A percentile compares a stretch with the other conserved stretches of the same genome.
These are phyloP conservation scores for Druon quercuslanigerum DNA, from an alignment of 1,140 invertebrate genomes.

Conservation along the genomic window DNA sequence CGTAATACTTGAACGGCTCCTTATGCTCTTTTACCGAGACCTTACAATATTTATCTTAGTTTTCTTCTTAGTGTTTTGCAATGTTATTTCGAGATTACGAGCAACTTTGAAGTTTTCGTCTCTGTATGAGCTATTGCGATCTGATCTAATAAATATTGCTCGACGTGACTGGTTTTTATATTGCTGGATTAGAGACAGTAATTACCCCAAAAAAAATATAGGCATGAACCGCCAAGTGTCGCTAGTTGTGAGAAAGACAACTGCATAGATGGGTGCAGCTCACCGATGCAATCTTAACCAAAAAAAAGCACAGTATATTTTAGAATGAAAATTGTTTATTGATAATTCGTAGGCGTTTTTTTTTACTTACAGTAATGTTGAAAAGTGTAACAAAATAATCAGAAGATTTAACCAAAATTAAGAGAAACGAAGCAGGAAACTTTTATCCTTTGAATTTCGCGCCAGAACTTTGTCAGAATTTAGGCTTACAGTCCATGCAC, in stretches of 20 bases:
- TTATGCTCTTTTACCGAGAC: background rate
- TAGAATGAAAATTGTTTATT: background rate
- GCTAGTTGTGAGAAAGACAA: background rate
- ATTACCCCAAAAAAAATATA: constrained; percentile 1
- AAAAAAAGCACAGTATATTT: background rate
- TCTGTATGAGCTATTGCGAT: background rate
- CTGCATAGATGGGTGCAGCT: background rate
- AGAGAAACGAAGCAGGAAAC: too few species aligned
- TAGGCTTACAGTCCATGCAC: too few species aligned
- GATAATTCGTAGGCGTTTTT: background rate
- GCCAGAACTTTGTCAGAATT: too few species aligned
- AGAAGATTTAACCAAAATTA: too few species aligned
- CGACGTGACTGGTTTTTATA: background rate
- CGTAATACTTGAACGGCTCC: too few species aligned
- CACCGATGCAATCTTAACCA: constrained; percentile 4
- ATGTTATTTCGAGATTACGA: constrained; percentile 3
- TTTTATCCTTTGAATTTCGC: too few species aligned
- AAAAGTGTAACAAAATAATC: too few species aligned
- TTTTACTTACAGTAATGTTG: background rate
- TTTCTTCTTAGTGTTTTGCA: background rate
- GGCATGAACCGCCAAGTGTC: background rate
- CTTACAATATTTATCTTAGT: background rate
- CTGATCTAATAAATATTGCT: background rate
- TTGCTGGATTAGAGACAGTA: background rate
- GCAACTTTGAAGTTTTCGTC: background rate